Percentiles rank a stretch among this genome's conserved stretches.
phyloP scores from a whole-genome alignment of 2,113 vertebrate genomes.

The Castor canadensis region DNA sequence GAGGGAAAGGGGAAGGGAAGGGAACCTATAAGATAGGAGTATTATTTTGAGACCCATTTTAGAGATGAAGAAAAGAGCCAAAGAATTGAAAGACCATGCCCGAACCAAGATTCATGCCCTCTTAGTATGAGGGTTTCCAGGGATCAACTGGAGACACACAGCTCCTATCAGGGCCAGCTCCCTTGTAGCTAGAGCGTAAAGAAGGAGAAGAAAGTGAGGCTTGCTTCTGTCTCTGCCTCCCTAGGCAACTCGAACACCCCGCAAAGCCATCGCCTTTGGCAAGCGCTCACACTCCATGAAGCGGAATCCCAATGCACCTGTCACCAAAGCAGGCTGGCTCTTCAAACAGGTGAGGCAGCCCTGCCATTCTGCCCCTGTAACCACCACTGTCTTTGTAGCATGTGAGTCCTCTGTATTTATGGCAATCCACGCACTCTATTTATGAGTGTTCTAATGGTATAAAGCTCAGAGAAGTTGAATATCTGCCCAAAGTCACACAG shows the following conservation, averaged over 20 bases:
- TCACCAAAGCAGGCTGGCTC: constrained; percentile 94
- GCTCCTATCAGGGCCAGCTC: neutral
- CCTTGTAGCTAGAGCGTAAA: accelerated
- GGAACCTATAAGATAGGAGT: neutral
- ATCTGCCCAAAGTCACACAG: neutral
- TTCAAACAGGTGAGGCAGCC: constrained; percentile 91
- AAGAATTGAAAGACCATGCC: neutral
- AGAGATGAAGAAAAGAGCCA: neutral
- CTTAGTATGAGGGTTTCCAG: accelerated
- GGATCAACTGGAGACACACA: neutral
- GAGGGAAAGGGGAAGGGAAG: neutral
- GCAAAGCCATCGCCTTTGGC: constrained; percentile 93
- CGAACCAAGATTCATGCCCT: neutral
- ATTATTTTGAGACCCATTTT: neutral
- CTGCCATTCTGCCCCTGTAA: accelerated
- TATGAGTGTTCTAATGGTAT: neutral
- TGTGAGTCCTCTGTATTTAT: accelerated
- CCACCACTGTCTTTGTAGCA: accelerated
- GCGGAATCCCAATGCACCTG: constrained; percentile 91
- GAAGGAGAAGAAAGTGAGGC: neutral
- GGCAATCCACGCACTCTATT: accelerated
- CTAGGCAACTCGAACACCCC: constrained; percentile 87
- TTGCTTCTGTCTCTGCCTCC: neutral
- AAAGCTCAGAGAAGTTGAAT: neutral
- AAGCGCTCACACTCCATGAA: constrained; percentile 98